phyloP scores from a whole-genome alignment of 1,140 invertebrate species.

The Brachionus manjavacas region DNA sequence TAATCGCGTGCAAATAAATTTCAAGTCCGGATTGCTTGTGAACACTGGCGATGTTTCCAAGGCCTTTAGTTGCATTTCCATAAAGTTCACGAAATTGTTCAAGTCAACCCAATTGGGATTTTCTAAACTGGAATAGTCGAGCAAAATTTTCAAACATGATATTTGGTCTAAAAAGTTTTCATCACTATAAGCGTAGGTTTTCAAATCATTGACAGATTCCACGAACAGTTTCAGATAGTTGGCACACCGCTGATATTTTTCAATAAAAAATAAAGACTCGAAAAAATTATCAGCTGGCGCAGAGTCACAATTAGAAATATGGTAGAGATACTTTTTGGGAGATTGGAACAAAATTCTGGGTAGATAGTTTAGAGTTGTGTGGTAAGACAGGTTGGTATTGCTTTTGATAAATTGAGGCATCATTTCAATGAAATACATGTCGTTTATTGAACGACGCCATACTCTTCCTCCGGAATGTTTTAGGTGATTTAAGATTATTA shows the following conservation, averaged over 20 bases:
- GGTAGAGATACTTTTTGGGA: slow-evolving; percentile 17
- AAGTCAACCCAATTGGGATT: slow-evolving; percentile 54
- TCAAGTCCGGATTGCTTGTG: background rate
- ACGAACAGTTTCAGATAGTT: background rate
- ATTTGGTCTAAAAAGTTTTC: background rate
- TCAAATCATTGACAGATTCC: background rate
- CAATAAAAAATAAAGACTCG: background rate
- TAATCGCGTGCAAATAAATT: background rate
- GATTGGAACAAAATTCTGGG: background rate
- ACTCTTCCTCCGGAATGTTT: slow-evolving; percentile 23
- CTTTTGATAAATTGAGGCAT: background rate
- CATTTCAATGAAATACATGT: slow-evolving; percentile 25
- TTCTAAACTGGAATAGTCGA: slow-evolving; percentile 47
- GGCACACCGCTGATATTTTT: slow-evolving; percentile 10
- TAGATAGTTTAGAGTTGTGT: background rate
- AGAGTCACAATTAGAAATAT: background rate
- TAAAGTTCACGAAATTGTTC: slow-evolving; percentile 52
- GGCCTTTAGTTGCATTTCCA: slow-evolving; percentile 51
- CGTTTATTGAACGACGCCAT: background rate
- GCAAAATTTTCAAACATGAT: background rate
- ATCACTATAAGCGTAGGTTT: background rate
- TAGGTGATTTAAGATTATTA: background rate
- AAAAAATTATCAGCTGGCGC: background rate
- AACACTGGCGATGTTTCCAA: slow-evolving; percentile 47
- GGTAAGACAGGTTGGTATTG: background rate